phyloP scores from a whole-genome alignment of 2,797 vertebrate genomes.

The Phrynocephalus guinanensis region DNA sequence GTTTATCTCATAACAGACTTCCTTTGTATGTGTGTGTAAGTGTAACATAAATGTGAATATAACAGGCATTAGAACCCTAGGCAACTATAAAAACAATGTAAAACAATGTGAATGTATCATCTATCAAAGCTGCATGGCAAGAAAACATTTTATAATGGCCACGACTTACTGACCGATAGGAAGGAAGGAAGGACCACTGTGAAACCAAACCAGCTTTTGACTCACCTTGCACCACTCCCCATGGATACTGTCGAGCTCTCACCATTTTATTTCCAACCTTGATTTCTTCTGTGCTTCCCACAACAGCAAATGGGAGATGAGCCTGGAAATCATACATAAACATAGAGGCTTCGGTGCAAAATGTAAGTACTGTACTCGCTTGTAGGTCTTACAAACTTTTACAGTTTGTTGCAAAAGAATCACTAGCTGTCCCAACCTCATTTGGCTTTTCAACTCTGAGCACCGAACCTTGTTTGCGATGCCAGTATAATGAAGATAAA shows the following conservation, averaged over 20 bases:
- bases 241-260: conserved; percentile 96
- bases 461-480: background rate
- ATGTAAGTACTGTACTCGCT: background rate
- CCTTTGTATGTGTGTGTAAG: too few relatives aligned
- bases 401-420: too few relatives aligned
- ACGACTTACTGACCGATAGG: background rate
- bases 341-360: background rate
- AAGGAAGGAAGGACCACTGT: background rate
- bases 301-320: conserved; percentile 96
- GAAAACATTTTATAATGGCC: background rate
- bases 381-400: background rate
- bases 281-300: conserved; percentile 96
- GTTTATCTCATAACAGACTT: background rate
- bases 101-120: background rate
- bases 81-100: background rate
- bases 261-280: conserved; percentile 98
- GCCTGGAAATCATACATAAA: conserved; percentile 78
- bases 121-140: background rate
- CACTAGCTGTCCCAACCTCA: background rate
- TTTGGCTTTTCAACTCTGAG: background rate
- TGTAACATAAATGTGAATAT: background rate
- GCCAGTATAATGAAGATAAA: background rate
- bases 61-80: background rate
- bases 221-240: conserved; percentile 99
- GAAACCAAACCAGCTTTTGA: fast-evolving